Evolutionary conservation across 2,113 vertebrate genomes (phyloP), one percentile per base, ranked within the genome.

Genomic region (Bubo bubo): DNA sequence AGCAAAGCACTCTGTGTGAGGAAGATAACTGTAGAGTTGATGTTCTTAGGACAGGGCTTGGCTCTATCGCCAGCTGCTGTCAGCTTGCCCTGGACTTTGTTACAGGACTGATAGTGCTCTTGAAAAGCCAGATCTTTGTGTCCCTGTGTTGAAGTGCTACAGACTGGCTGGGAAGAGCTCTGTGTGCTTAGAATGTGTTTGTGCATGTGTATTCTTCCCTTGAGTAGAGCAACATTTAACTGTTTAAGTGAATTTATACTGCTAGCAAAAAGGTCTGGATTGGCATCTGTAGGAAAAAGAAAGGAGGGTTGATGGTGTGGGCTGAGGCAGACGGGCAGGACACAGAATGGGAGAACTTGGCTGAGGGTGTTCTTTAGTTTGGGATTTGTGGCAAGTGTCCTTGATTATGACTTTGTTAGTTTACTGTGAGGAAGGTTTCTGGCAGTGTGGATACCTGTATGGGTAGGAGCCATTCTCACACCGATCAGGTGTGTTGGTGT

Each of bases 1-100:
- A 8, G 23, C 84, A 63, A 12, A 95, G 89, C 39, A 3, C 26
- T 60, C 82, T 93, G 77, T 64, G 24, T 2, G 0, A n/a, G 82
- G 60, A 88, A 85, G 88, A 97, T 97, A 95, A 92, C 87, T 82
- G 2, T 3, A n/a, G 73, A 49, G 50, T 13, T 62, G 73, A 16
- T 86, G 49, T 79, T 34, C 35, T 76, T 4, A 91, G 94, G 84
- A 93, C 71, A 95, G 89, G 81, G 35, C 73, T 91, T 67, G 43
- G 13, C 86, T 91, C 71, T 95, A 56, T 97, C 32, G 0, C 53
- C 35, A 5, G 32, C 76, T 83, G 92, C 91, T 64, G 27, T 79
- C 88, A 70, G 90, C 88, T 74, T 60, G 32, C 89, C 83, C 53
- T 95, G 92, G 79, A 34, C 82, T 94, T 97, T 95, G 95, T 93